phyloP scores from a whole-genome alignment of 2,888 invertebrate species.

The Celastrina argiolus region DNA sequence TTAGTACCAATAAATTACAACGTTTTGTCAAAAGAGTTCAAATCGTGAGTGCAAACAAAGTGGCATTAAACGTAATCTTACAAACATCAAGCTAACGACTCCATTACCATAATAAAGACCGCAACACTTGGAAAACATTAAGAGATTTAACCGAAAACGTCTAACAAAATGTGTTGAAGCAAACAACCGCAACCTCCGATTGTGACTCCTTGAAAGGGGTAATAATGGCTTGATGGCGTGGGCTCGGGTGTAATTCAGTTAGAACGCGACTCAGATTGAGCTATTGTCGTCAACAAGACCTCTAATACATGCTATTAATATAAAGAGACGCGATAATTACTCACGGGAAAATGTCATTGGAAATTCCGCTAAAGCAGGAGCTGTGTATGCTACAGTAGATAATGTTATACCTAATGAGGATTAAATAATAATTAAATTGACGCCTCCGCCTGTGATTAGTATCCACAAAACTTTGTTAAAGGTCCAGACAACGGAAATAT shows the following conservation, averaged over 20 bases:
- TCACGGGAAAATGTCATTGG: constrained; percentile 8
- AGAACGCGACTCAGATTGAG: constrained; percentile 65
- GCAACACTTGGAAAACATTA: constrained; percentile 49
- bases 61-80: constrained; percentile 20
- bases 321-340: constrained; percentile 17
- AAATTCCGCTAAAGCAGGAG: neutral
- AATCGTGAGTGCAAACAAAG: constrained; percentile 20
- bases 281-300: constrained; percentile 50
- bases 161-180: constrained; percentile 50
- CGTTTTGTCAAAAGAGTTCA: constrained; percentile 16
- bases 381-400: neutral
- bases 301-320: constrained; percentile 22
- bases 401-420: neutral
- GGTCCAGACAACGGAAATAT: too few species aligned
- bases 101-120: constrained; percentile 51
- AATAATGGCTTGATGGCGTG: constrained; percentile 64
- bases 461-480: too few species aligned
- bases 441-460: too few species aligned
- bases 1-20: neutral
- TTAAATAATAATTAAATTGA: neutral
- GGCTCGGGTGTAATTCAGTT: constrained; percentile 66
- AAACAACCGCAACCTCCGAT: constrained; percentile 74
- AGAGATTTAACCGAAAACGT: constrained; percentile 54
- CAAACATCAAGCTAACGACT: constrained; percentile 42
- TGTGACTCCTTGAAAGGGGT: constrained; percentile 72